Evolutionary conservation across 2,797 vertebrate genomes (phyloP).

Genomic region (Epinephelus awoara): DNA sequence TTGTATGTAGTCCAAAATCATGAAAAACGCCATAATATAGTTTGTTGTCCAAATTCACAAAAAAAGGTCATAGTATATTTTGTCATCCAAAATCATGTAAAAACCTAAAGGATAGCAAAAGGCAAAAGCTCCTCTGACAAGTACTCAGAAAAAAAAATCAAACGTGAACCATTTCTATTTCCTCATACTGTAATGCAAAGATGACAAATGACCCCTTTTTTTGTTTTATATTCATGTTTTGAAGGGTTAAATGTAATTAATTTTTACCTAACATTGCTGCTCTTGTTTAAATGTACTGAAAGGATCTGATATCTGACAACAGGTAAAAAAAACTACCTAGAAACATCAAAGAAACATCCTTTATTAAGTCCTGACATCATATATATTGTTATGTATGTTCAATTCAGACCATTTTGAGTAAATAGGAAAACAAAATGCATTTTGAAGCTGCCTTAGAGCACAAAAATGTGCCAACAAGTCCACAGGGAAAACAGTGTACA

Average conservation of each 20-base stretch:
- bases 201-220: neutral
- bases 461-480: conserved; percentile 16
- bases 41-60: no score
- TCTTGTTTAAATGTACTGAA: neutral
- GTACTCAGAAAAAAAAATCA: no score
- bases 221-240: neutral
- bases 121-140: no score
- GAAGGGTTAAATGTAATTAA: neutral
- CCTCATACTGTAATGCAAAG: neutral
- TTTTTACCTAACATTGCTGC: neutral
- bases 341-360: neutral
- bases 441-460: neutral
- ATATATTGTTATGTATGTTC: neutral
- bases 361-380: neutral
- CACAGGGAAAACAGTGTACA: conserved; percentile 22
- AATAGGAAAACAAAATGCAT: neutral
- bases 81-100: no score
- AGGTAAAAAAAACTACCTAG: neutral
- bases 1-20: no score
- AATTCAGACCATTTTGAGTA: conserved; percentile 5
- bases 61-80: no score
- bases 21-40: no score
- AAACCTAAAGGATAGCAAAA: no score
- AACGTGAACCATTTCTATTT: neutral
- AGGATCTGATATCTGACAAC: neutral